Percentiles rank a stretch among this genome's conserved stretches.
Conservation (phyloP, 2,797 vertebrate genomes). For the Poeciliopsis infans region DNA sequence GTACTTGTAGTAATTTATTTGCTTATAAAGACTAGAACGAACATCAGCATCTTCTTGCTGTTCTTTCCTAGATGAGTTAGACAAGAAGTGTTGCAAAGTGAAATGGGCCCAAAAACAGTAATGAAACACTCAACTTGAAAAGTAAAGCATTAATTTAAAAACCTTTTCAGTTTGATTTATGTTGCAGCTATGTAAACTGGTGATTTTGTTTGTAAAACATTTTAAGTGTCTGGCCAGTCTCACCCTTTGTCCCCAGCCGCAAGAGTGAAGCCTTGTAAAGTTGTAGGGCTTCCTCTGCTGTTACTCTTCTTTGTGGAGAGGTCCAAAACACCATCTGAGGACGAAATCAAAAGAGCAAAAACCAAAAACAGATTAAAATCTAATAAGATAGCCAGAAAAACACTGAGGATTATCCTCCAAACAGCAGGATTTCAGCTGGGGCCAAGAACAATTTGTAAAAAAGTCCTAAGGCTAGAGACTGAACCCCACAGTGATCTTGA, state of each 20-base stretch:
- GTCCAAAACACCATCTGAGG: slow-evolving; percentile 95
- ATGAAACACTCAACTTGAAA: background rate
- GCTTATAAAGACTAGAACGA: background rate
- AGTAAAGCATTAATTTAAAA: background rate
- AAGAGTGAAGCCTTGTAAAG: slow-evolving; percentile 84
- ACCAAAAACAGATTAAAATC: background rate
- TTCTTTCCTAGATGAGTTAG: background rate
- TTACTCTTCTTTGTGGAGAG: slow-evolving; percentile 96
- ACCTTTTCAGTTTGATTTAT: background rate
- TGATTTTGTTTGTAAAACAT: background rate
- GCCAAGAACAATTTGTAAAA: background rate
- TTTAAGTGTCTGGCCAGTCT: slow-evolving; percentile 54
- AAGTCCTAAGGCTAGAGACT: background rate
- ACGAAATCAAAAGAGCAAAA: background rate
- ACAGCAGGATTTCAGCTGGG: background rate
- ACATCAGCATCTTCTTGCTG: background rate
- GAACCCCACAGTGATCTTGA: background rate
- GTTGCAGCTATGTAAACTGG: background rate
- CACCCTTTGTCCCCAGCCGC: slow-evolving; percentile 90
- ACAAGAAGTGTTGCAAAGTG: background rate
- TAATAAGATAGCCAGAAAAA: background rate
- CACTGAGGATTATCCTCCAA: background rate
- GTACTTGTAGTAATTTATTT: background rate
- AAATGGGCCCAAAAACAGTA: background rate
- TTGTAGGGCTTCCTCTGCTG: slow-evolving; percentile 84